These are phyloP conservation scores for Mungos mungo DNA, from an alignment of 2,113 vertebrate genomes.

Conservation along the genomic window DNA sequence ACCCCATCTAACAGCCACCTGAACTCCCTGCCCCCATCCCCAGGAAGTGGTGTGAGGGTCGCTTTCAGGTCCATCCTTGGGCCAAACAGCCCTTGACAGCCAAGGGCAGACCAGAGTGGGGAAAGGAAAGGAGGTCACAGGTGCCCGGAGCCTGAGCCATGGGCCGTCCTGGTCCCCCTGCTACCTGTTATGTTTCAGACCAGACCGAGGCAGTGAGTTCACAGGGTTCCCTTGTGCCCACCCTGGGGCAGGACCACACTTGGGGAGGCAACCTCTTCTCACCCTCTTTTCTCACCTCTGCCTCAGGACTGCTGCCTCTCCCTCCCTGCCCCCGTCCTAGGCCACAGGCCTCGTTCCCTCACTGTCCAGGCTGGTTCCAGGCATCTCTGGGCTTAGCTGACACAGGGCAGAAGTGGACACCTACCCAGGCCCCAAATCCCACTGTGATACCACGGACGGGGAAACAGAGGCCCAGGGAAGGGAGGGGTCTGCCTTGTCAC, in stretches of 20 bases:
- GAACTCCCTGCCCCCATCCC: too few species aligned
- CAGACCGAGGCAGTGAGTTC: not conserved
- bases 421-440: too few species aligned
- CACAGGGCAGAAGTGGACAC: not conserved
- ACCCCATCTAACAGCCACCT: too few species aligned
- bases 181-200: not conserved
- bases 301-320: not conserved
- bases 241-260: not conserved
- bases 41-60: too few species aligned
- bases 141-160: not conserved
- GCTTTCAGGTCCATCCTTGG: too few species aligned
- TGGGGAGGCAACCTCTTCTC: not conserved
- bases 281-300: not conserved
- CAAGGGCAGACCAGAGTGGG: not conserved
- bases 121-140: not conserved
- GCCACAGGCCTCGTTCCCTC: too few species aligned
- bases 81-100: too few species aligned
- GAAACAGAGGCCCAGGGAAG: not conserved
- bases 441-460: not conserved
- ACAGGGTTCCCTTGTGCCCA: not conserved
- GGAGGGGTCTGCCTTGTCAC: rapidly evolving
- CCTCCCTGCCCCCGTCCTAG: not conserved
- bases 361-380: not conserved
- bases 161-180: too few species aligned
- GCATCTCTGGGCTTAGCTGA: too few species aligned